Percentiles rank a stretch among this genome's conserved stretches.
Evolutionary conservation across 2,113 vertebrate genomes (phyloP).

Genomic region (Periophthalmodon schlosseri): DNA sequence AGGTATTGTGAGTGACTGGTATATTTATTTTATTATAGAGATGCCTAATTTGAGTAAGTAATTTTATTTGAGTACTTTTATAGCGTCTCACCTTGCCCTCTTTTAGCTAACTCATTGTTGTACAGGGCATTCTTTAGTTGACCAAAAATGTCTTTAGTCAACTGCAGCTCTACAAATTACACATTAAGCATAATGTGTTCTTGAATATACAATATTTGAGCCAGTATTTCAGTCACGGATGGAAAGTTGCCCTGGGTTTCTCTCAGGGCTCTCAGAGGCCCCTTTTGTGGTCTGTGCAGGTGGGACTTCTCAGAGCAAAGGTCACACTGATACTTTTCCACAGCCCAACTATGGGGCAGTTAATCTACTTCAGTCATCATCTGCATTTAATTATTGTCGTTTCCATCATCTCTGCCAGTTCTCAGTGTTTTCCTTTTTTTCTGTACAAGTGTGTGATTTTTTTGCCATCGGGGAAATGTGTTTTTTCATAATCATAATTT

Average conservation of each 20-base stretch:
- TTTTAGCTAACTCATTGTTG: too few species aligned
- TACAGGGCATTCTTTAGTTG: too few species aligned
- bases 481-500: constrained; percentile 51
- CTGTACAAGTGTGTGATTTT: constrained; percentile 59
- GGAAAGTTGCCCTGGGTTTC: constrained; percentile 33
- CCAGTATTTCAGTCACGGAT: constrained; percentile 16
- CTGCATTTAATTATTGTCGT: constrained; percentile 52
- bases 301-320: constrained; percentile 31
- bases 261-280: constrained; percentile 24
- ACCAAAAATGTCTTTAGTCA: too few species aligned
- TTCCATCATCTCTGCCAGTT: constrained; percentile 59
- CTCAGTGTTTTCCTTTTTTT: constrained; percentile 48
- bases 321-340: constrained; percentile 31
- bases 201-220: neutral
- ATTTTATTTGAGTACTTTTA: too few species aligned
- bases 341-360: constrained; percentile 34
- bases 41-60: too few species aligned
- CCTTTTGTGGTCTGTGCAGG: constrained; percentile 30
- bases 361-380: constrained; percentile 46
- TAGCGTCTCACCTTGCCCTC: too few species aligned
- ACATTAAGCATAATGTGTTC: neutral
- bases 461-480: constrained; percentile 50
- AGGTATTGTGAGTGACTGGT: neutral
- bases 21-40: neutral
- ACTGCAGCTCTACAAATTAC: too few species aligned